These are phyloP conservation scores for Apis dorsata DNA, from an alignment of 1,140 invertebrate genomes.

Conservation along the genomic window DNA sequence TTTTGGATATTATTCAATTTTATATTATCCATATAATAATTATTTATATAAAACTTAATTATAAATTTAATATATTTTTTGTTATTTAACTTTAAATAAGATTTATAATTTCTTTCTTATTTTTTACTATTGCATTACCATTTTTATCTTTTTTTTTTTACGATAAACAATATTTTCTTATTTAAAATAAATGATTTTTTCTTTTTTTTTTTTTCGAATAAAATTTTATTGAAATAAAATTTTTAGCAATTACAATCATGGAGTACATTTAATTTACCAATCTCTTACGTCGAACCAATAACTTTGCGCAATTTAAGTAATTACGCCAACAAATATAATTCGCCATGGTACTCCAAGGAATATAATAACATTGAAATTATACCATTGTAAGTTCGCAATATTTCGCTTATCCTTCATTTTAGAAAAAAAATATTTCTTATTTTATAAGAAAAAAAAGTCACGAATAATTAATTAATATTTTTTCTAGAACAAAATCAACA, in stretches of 20 bases:
- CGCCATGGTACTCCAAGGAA: constrained; percentile 88
- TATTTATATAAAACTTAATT: neutral
- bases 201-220: neutral
- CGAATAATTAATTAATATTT: neutral
- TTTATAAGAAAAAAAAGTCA: neutral
- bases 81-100: neutral
- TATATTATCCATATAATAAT: neutral
- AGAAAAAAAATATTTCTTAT: constrained; percentile 1
- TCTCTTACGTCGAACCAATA: constrained; percentile 70
- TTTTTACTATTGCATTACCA: neutral
- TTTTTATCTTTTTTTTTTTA: neutral
- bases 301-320: constrained; percentile 64
- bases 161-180: neutral
- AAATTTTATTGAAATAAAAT: constrained; percentile 32
- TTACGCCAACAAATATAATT: constrained; percentile 67
- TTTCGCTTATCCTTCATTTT: constrained; percentile 2
- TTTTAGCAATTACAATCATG: constrained; percentile 83
- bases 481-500: constrained; percentile 66
- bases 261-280: constrained; percentile 77
- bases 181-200: neutral
- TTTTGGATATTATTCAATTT: neutral
- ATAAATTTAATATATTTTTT: neutral
- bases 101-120: neutral
- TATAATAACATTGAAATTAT: constrained; percentile 88
- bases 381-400: constrained; percentile 81